Evolutionary conservation across 2,113 vertebrate species (phyloP).

Genomic region (Sylvilagus bachmani): DNA sequence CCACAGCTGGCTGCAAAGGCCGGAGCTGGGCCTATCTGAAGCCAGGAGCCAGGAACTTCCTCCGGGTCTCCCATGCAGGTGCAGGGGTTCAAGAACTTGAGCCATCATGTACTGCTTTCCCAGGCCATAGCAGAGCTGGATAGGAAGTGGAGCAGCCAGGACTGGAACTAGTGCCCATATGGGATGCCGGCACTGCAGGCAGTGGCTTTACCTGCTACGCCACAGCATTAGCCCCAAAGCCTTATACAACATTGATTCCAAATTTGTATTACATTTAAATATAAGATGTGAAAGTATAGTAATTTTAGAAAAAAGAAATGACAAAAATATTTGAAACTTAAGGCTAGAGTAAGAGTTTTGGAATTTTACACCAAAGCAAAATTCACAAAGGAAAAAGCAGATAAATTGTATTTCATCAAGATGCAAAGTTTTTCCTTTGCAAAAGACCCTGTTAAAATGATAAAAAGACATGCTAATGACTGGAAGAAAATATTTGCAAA

Average conservation of each 20-base stretch:
- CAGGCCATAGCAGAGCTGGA: no score
- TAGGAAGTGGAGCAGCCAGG: no score
- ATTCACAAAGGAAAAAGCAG: background rate
- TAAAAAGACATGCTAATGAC: background rate
- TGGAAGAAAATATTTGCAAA: slow-evolving; percentile 1
- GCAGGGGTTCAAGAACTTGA: no score
- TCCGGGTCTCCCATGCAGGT: no score
- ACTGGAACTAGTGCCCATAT: no score
- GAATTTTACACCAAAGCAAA: background rate
- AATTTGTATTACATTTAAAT: background rate
- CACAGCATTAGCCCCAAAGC: no score
- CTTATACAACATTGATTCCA: background rate
- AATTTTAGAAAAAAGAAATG: background rate
- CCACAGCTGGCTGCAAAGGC: no score
- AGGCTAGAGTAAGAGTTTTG: background rate
- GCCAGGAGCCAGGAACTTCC: no score
- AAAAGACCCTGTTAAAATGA: background rate
- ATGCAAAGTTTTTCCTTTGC: background rate
- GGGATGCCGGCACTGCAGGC: no score
- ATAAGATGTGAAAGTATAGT: background rate
- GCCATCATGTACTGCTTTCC: no score
- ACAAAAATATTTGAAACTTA: background rate
- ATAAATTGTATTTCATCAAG: background rate
- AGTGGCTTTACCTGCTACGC: no score
- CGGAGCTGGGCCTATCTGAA: no score